These are phyloP conservation scores for Linnaemya tessellans DNA, from an alignment of 2,888 invertebrate genomes.

Conservation along the genomic window DNA sequence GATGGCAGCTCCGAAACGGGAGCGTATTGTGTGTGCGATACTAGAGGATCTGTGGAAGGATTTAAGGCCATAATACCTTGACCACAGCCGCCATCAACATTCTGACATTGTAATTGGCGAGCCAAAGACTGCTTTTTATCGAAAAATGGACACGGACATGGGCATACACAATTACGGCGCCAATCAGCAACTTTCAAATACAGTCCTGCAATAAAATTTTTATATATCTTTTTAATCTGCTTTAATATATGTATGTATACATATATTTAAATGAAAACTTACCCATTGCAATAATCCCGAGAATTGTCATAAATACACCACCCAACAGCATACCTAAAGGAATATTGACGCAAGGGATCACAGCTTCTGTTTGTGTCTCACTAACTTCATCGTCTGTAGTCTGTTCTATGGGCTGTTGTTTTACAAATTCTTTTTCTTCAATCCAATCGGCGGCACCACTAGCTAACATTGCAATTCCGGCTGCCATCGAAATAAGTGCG, in stretches of 20 bases:
- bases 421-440: constrained; percentile 82
- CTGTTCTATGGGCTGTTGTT: constrained; percentile 41
- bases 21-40: constrained; percentile 89
- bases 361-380: constrained; percentile 65
- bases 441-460: constrained; percentile 87
- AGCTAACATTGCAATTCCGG: constrained; percentile 85
- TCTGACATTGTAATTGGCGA: constrained; percentile 77
- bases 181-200: constrained; percentile 80
- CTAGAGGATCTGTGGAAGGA: constrained; percentile 90
- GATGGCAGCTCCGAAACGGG: constrained; percentile 89
- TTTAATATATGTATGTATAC: background rate
- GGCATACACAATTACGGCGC: constrained; percentile 81
- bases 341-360: constrained; percentile 76
- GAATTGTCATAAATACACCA: constrained; percentile 86
- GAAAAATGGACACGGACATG: constrained; percentile 76
- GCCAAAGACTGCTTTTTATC: constrained; percentile 80
- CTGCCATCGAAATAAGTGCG: constrained; percentile 78
- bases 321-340: constrained; percentile 86
- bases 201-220: constrained; percentile 76
- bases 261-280: constrained; percentile 70
- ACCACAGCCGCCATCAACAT: constrained; percentile 80
- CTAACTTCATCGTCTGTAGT: constrained; percentile 48
- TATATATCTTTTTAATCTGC: too few relatives aligned
- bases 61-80: constrained; percentile 87
- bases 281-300: constrained; percentile 87